phyloP scores from a whole-genome alignment of 2,797 vertebrate species.

The Oryzias dopingdopingensis region DNA sequence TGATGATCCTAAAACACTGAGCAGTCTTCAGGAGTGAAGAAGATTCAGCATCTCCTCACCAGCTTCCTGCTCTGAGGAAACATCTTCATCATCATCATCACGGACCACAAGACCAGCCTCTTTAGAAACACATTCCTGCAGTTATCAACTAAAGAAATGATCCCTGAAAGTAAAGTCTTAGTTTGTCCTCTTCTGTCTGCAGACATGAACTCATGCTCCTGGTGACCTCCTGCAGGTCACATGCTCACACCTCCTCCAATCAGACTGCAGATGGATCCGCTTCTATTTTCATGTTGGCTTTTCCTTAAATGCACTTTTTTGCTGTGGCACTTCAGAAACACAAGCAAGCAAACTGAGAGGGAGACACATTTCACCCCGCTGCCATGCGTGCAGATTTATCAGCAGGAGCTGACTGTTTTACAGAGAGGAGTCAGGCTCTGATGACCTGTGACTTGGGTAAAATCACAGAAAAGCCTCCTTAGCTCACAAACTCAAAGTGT shows the following conservation, averaged over 20 bases:
- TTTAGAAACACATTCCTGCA: not conserved
- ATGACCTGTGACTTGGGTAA: no score
- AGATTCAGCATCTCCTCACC: not conserved
- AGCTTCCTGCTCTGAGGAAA: not conserved
- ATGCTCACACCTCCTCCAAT: not conserved
- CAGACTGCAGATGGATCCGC: no score
- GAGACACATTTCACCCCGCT: no score
- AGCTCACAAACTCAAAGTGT: no score
- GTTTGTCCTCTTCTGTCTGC: not conserved
- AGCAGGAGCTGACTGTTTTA: no score
- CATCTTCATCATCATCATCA: not conserved
- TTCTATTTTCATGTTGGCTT: no score
- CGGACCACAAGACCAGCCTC: not conserved
- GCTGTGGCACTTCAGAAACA: no score
- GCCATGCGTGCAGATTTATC: no score
- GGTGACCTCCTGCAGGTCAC: not conserved
- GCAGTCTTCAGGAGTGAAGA: not conserved
- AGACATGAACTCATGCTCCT: not conserved
- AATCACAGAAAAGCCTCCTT: no score
- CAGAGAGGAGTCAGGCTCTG: no score
- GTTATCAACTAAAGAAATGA: not conserved
- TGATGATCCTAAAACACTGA: not conserved
- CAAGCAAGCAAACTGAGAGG: no score
- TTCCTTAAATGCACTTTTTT: no score
- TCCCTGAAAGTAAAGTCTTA: not conserved